A percentile compares a stretch with the other conserved stretches of the same genome.
These are phyloP conservation scores for Arenaria interpres DNA, from an alignment of 2,113 vertebrate species.

Conservation along the genomic window DNA sequence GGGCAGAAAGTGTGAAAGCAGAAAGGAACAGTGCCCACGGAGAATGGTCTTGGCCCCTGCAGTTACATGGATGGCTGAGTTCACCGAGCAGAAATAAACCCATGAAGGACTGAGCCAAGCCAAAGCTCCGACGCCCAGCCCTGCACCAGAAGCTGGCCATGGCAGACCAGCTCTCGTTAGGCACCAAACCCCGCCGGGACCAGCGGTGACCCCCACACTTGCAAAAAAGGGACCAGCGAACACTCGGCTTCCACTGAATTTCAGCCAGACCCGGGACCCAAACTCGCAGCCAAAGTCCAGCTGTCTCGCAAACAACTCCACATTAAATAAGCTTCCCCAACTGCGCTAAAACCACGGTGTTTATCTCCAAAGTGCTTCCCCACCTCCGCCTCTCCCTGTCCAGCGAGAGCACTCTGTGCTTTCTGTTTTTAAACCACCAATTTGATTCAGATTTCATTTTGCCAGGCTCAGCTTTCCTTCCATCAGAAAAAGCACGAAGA, in stretches of 20 bases:
- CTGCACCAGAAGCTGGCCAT: fast-evolving
- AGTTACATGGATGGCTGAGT: background rate
- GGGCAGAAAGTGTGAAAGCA: background rate
- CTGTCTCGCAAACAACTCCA: background rate
- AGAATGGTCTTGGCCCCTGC: background rate
- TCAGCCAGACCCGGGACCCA: background rate
- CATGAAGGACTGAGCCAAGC: background rate
- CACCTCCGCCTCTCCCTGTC: constrained; percentile 11
- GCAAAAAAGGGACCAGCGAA: background rate
- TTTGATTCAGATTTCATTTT: background rate
- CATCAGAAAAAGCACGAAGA: background rate
- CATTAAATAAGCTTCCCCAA: background rate
- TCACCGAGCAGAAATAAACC: background rate
- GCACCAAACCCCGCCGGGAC: background rate
- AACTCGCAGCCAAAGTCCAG: constrained; percentile 5
- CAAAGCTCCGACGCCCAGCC: background rate
- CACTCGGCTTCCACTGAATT: background rate
- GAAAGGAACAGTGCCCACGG: background rate
- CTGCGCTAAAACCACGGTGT: background rate
- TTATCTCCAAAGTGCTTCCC: constrained; percentile 2
- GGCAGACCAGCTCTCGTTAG: background rate
- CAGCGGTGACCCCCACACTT: background rate
- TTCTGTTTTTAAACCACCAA: background rate
- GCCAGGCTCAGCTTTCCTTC: constrained; percentile 10
- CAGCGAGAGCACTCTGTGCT: background rate